phyloP scores from a whole-genome alignment of 2,888 invertebrate species.

The Mechanitis mazaeus region DNA sequence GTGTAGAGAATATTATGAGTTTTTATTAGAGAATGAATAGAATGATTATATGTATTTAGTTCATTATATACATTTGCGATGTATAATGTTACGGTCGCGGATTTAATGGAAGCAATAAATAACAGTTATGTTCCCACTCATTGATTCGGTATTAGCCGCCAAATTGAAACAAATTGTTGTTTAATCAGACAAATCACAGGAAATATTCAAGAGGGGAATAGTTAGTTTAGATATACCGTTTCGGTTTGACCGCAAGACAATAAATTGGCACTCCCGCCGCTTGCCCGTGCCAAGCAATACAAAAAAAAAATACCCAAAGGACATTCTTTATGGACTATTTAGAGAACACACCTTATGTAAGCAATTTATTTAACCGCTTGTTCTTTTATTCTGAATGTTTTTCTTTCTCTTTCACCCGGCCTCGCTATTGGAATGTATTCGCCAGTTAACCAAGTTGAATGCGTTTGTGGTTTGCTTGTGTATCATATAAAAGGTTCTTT shows the following conservation, averaged over 20 bases:
- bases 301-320: constrained; percentile 28
- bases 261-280: constrained; percentile 42
- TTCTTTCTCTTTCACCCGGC: neutral
- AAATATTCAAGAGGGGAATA: constrained; percentile 36
- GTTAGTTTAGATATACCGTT: constrained; percentile 31
- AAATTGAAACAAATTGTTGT: constrained; percentile 59
- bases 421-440: neutral
- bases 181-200: constrained; percentile 38
- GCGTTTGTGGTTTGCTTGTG: neutral
- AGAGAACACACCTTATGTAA: constrained; percentile 25
- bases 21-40: too few relatives aligned
- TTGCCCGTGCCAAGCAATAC: constrained; percentile 41
- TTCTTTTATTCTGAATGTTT: constrained; percentile 11
- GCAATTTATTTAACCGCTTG: constrained; percentile 22
- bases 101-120: constrained; percentile 22
- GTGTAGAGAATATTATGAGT: too few relatives aligned
- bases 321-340: constrained; percentile 29
- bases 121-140: constrained; percentile 32
- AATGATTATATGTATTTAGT: too few relatives aligned
- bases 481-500: neutral
- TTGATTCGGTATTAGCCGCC: constrained; percentile 38
- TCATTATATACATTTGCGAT: neutral
- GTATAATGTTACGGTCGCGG: neutral
- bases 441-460: constrained; percentile 2
- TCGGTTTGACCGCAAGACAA: constrained; percentile 36